phyloP scores from a whole-genome alignment of 2,888 invertebrate genomes.

The Sinodicranocentrus sp. region DNA sequence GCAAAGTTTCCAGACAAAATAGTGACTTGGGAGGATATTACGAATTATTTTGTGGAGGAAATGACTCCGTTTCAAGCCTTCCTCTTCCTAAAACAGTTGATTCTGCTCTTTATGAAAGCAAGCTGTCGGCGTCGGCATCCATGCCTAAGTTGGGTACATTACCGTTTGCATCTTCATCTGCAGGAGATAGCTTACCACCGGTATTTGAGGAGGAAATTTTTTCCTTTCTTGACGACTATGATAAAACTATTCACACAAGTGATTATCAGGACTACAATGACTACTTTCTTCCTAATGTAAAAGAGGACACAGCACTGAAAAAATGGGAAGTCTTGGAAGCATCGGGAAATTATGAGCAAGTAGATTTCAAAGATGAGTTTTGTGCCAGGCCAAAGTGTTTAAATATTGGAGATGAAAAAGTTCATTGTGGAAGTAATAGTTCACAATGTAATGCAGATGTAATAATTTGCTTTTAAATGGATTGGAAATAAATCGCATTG shows the following conservation, averaged over 20 bases:
- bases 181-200: slow-evolving; percentile 28
- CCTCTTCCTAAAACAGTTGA: slow-evolving; percentile 12
- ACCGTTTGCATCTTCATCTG: neutral
- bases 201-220: slow-evolving; percentile 9
- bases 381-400: slow-evolving; percentile 25
- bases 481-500: too few species aligned
- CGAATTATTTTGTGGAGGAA: slow-evolving; percentile 27
- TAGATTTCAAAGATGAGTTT: neutral
- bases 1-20: neutral
- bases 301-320: neutral
- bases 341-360: slow-evolving; percentile 8
- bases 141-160: neutral
- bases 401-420: slow-evolving; percentile 8
- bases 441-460: neutral
- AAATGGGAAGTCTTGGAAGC: slow-evolving; percentile 19
- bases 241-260: neutral
- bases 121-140: slow-evolving; percentile 19
- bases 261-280: neutral
- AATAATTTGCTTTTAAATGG: neutral
- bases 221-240: slow-evolving; percentile 40
- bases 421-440: neutral
- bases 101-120: neutral
- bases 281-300: slow-evolving; percentile 38
- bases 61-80: slow-evolving; percentile 41
- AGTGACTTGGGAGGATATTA: neutral